These are phyloP conservation scores for Tipula confusa DNA, from an alignment of 2,888 invertebrate species.

Conservation along the genomic window DNA sequence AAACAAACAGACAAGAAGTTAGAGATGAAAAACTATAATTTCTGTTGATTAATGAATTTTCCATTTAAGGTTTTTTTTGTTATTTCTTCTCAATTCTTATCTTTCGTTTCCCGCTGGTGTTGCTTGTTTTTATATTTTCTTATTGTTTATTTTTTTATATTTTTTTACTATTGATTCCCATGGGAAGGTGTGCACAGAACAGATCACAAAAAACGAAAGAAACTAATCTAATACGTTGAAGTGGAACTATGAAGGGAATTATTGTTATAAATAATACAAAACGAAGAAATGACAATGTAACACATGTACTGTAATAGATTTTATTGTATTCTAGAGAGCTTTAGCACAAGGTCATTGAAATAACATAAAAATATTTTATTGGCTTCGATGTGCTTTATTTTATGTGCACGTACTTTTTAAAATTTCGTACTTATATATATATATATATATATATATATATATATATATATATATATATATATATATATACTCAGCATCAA, in stretches of 20 bases:
- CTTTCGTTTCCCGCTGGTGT: not conserved
- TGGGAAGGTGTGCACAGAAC: not conserved
- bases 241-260: not conserved
- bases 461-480: too few species aligned
- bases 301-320: not conserved
- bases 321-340: not conserved
- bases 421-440: too few species aligned
- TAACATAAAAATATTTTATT: too few species aligned
- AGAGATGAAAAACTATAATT: slow-evolving; percentile 25
- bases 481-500: too few species aligned
- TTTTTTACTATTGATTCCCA: not conserved
- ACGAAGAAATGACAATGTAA: not conserved
- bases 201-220: not conserved
- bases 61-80: not conserved
- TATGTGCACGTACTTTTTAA: too few species aligned
- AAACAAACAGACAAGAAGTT: not conserved
- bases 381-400: too few species aligned
- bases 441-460: too few species aligned
- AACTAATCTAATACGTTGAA: slow-evolving; percentile 3
- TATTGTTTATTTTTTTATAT: not conserved
- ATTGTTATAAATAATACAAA: not conserved
- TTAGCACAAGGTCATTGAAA: not conserved
- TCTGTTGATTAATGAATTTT: slow-evolving; percentile 20
- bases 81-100: not conserved
- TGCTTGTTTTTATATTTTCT: not conserved